Conservation (phyloP, 2,113 vertebrate genomes). For the Craseonycteris thonglongyai region DNA sequence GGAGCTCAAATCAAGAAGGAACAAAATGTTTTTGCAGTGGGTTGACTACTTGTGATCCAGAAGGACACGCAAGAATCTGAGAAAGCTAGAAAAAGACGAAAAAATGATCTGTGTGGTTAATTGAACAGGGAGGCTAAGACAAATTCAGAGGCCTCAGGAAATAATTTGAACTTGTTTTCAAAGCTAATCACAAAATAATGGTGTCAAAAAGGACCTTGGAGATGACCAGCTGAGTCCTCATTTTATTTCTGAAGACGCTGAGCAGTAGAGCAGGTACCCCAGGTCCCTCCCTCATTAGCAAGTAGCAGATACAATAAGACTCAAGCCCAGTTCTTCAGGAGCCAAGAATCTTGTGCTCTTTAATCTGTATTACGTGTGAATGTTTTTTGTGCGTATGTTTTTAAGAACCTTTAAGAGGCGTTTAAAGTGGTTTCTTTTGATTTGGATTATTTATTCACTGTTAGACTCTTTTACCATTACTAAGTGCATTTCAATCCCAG, state of each 20-base stretch:
- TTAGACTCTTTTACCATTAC: slow-evolving; percentile 2
- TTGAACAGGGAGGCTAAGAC: neutral
- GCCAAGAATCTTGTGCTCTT: no score
- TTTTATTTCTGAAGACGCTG: neutral
- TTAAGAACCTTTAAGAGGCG: neutral
- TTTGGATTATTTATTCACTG: slow-evolving; percentile 23
- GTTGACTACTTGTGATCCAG: slow-evolving; percentile 16
- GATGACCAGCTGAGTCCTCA: neutral
- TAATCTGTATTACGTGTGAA: neutral
- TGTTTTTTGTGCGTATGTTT: neutral
- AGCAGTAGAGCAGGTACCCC: neutral
- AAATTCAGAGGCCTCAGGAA: neutral
- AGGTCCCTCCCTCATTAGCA: neutral
- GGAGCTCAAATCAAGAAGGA: slow-evolving; percentile 12
- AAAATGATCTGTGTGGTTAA: neutral
- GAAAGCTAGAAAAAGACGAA: neutral
- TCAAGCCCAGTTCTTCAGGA: no score
- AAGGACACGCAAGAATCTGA: slow-evolving; percentile 12
- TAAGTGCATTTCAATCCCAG: slow-evolving; percentile 19
- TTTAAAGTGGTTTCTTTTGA: slow-evolving; percentile 18
- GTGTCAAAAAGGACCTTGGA: neutral
- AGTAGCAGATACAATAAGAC: neutral
- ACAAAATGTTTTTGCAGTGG: slow-evolving; percentile 22
- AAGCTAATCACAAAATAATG: neutral
- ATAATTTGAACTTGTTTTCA: neutral